These are phyloP conservation scores for Lithophane ornitopus DNA, from an alignment of 2,888 invertebrate species.

Conservation along the genomic window DNA sequence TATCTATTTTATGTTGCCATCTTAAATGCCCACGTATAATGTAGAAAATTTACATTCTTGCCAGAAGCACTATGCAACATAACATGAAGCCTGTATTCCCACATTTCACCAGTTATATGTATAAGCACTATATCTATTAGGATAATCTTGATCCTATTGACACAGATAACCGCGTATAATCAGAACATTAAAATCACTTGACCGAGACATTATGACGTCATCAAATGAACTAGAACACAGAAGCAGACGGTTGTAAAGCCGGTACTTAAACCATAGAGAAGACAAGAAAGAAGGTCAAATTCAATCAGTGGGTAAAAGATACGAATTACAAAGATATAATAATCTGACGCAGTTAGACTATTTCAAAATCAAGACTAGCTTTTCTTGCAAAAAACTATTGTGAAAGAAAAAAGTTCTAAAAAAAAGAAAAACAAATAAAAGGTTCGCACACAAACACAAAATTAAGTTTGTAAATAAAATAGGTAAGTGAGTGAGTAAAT, in stretches of 20 bases:
- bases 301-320: not conserved
- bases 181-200: conserved; percentile 55
- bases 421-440: too few species aligned
- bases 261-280: conserved; percentile 29
- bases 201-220: conserved; percentile 51
- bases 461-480: too few species aligned
- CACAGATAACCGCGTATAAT: conserved; percentile 44
- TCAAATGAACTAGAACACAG: conserved; percentile 43
- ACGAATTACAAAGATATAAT: too few species aligned
- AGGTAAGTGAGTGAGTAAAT: too few species aligned
- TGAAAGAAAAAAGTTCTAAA: too few species aligned
- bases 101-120: too few species aligned
- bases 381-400: too few species aligned
- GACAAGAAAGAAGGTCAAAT: conserved; percentile 10
- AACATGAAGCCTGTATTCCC: too few species aligned
- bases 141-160: conserved; percentile 13
- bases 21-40: not conserved
- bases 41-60: not conserved
- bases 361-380: too few species aligned
- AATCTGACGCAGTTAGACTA: too few species aligned
- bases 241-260: conserved; percentile 44
- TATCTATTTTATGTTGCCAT: not conserved
- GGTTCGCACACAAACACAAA: too few species aligned
- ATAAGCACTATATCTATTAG: not conserved
- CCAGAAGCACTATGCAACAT: too few species aligned